Evolutionary conservation across 37 sponge, comb jelly and placozoan genomes (phyloP).

Genomic region (Ephydatia muelleri): DNA sequence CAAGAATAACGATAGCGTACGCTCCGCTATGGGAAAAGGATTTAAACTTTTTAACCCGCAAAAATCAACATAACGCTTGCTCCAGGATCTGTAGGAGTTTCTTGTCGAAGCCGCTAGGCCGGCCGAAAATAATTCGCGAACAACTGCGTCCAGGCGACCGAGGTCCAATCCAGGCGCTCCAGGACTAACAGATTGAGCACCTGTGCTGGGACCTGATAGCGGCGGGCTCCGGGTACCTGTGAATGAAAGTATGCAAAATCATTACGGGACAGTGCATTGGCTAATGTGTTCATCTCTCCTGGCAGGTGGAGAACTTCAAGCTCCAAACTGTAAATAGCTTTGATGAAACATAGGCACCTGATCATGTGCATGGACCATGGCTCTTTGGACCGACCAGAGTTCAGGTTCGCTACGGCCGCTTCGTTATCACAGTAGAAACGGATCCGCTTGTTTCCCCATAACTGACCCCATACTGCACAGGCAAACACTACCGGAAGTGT

Average conservation of each 20-base stretch:
- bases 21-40: constrained; percentile 37
- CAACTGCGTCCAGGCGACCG: constrained; percentile 28
- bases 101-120: constrained; percentile 47
- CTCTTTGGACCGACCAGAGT: not conserved
- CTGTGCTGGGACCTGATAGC: not conserved
- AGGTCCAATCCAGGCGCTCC: constrained; percentile 31
- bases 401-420: constrained; percentile 31
- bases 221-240: not conserved
- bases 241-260: constrained; percentile 12
- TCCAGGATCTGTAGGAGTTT: constrained; percentile 3
- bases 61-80: not conserved
- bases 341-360: not conserved
- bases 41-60: not conserved
- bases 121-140: constrained; percentile 16
- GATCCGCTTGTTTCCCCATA: constrained; percentile 12
- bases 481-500: constrained; percentile 40
- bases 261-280: constrained; percentile 49
- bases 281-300: not conserved
- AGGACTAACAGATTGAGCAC: not conserved
- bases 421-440: constrained; percentile 36
- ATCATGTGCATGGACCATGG: constrained; percentile 8
- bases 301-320: not conserved
- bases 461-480: constrained; percentile 35
- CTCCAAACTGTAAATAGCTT: not conserved
- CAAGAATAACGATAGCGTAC: constrained; percentile 9